Evolutionary conservation across 2,113 vertebrate species (phyloP), one percentile per base, ranked within the genome.

Genomic region (Hippocampus barbouri): DNA sequence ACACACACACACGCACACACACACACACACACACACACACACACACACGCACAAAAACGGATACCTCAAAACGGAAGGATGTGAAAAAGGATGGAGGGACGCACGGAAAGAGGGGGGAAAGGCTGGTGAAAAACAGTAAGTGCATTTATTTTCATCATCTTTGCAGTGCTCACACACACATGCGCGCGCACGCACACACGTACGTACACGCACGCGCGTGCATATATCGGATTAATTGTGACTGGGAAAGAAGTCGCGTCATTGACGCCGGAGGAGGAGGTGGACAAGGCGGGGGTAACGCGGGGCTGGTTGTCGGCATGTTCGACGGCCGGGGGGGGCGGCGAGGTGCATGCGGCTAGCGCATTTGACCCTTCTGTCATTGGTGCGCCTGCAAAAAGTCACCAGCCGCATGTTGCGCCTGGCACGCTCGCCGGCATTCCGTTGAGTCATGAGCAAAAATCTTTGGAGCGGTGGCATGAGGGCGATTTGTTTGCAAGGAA

Each of bases 291-390:
- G 34, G 80, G 87, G 89, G 80, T 89, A 7, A 38, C 34, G 34
- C 34, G 34, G 34, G 5, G 34, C 34, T 6, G 34, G 5, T 38
- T 38, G 91, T 90, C 84, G 84, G 90, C 85, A 88, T 89, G 80
- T 65, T 70, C 75, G 73, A 79, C 77, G 80, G 71, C 82, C 61
- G 16, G 74, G 16, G 74, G 47, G 47, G 47, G 5, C 2, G 81
- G 83, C 87, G 84, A 82, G 88, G 85, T 81, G 86, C 83, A 90
- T 79, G 69, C 87, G 78, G 87, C 84, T 87, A 83, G 85, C 82
- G 80, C 86, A 79, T 93, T 91, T 93, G 93, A 93, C 93, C 93
- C 92, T 88, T 93, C 92, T 93, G 93, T 93, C 93, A 93, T 93
- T 93, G 92, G 90, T 91, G 89, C 89, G 87, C 87, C 86, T 86